Conservation (phyloP, 2,113 vertebrate genomes). For the Pseudorasbora parva region DNA sequence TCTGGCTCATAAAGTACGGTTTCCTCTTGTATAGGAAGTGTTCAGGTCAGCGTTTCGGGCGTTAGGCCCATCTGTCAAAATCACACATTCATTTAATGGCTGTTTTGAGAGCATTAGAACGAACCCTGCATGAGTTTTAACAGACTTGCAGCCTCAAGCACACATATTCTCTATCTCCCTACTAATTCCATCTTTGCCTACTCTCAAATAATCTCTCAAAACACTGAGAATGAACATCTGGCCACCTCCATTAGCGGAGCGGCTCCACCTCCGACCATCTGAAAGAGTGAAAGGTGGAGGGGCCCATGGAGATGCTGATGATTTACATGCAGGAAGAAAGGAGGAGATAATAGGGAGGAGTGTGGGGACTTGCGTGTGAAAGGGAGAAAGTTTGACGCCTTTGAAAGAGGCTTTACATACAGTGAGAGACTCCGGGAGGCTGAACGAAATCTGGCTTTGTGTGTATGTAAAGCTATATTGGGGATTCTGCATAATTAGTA, state of each 20-base stretch:
- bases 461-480: constrained; percentile 18
- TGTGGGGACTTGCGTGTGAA: background rate
- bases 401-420: constrained; percentile 31
- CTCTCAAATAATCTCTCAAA: constrained; percentile 42
- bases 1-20: constrained; percentile 1
- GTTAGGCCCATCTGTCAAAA: constrained; percentile 43
- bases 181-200: background rate
- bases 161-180: background rate
- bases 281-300: constrained; percentile 21
- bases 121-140: constrained; percentile 34
- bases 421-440: background rate
- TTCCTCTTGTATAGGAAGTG: constrained; percentile 30
- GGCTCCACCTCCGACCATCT: constrained; percentile 15
- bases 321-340: constrained; percentile 12
- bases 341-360: constrained; percentile 5
- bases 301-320: constrained; percentile 33
- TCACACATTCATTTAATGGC: constrained; percentile 52
- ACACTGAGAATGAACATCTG: constrained; percentile 45
- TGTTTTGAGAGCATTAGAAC: constrained; percentile 40
- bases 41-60: background rate
- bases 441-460: constrained; percentile 21
- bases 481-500: background rate
- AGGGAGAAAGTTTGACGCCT: background rate
- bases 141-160: constrained; percentile 17
- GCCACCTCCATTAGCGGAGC: constrained; percentile 28